Conservation (phyloP, 2,113 vertebrate species). For the Chrysochloris asiatica region DNA sequence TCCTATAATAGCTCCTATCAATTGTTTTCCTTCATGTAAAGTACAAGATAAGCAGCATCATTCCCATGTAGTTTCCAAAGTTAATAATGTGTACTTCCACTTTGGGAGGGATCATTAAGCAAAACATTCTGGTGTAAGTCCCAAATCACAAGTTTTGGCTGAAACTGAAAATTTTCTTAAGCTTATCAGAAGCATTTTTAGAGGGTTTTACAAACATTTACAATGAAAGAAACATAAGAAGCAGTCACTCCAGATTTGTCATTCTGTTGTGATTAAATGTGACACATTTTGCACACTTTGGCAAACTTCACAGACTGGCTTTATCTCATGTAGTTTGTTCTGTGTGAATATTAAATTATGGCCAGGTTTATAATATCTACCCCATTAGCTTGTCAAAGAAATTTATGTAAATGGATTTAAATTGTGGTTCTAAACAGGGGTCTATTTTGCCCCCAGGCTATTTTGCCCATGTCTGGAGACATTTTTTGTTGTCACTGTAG, state of each 20-base stretch:
- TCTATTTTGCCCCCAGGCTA: not conserved
- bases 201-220: constrained; percentile 32
- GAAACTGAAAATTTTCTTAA: constrained; percentile 6
- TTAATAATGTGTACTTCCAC: not conserved
- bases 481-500: not conserved
- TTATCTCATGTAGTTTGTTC: not conserved
- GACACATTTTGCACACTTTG: not conserved
- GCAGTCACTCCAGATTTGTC: constrained; percentile 40
- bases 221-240: not conserved
- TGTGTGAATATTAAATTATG: not conserved
- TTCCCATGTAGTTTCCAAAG: not conserved
- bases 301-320: constrained; percentile 5
- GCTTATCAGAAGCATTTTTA: constrained; percentile 13
- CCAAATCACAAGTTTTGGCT: constrained; percentile 3
- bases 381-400: not conserved
- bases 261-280: constrained; percentile 31
- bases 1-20: not conserved
- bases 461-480: not conserved
- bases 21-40: constrained; percentile 44
- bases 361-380: constrained; percentile 10
- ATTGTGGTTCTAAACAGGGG: not conserved
- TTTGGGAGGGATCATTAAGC: not conserved
- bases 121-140: constrained; percentile 38
- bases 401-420: not conserved
- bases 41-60: not conserved